phyloP scores from a whole-genome alignment of 2,797 vertebrate genomes.

The Pogoniulus pusillus region DNA sequence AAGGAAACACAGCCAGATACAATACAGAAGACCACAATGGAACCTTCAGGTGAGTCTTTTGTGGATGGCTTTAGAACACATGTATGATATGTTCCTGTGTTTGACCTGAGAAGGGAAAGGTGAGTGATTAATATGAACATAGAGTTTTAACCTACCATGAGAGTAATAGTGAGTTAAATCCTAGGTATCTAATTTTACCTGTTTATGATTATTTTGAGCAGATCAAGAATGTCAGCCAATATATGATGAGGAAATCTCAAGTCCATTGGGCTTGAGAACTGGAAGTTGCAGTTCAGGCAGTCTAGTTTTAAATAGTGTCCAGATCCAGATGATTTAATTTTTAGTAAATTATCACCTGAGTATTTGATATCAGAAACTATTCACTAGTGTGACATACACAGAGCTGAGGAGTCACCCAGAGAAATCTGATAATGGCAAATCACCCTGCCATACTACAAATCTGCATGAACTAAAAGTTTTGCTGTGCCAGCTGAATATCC shows the following conservation, averaged over 20 bases:
- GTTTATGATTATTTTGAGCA: not conserved
- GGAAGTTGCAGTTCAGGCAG: not conserved
- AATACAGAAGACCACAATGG: accelerated
- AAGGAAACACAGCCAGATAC: not conserved
- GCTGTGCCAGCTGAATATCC: not conserved
- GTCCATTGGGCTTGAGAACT: not conserved
- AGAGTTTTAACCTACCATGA: not conserved
- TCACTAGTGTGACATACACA: not conserved
- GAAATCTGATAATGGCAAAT: not conserved
- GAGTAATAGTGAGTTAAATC: not conserved
- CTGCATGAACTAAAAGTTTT: not conserved
- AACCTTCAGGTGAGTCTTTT: not conserved
- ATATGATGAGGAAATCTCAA: not conserved
- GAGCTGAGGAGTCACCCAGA: not conserved
- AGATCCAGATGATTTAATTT: not conserved
- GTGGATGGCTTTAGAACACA: not conserved
- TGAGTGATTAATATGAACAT: not conserved
- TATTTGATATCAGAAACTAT: slow-evolving; percentile 5
- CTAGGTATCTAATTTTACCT: not conserved
- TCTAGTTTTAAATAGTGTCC: not conserved
- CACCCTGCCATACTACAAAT: not conserved
- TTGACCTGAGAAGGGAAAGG: not conserved
- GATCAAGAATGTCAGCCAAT: not conserved
- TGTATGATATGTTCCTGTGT: not conserved
- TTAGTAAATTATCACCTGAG: not conserved